Base-by-base conservation (phyloP, 2,888 invertebrate species). In the Lithophane socia region DNA sequence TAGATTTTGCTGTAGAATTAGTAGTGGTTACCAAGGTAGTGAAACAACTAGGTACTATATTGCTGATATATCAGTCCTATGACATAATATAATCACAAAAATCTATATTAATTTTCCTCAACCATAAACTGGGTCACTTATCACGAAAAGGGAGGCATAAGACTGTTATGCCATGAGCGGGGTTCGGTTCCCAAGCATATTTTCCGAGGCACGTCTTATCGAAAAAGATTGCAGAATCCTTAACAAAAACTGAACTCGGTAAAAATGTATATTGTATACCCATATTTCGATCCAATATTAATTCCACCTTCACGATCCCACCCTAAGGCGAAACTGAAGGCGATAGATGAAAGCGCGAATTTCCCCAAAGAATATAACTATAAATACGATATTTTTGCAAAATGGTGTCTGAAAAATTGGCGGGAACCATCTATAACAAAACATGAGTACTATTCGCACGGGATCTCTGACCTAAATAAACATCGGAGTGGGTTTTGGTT, bases 391-490 rank as follows among this genome's bases (percentile, higher is more conserved):
- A 68, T 79, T 82, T 77, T 79, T 58, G 42, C 73, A 82, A 77
- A 73, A 79, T 79, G 60, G 70, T 49, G 68, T 75, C 69, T 75
- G 42, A 63, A 76, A 78, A 84, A 82, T 77, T 68, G 71, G 79
- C 18, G 64, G 65, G 49, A 56, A 70, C 73, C 77, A 74, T 75
- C 74, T 67, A 71, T 82, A 84, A 74, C 79, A 77, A 81, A 80
- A 88, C 67, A 54, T 65, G 68, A 65, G 64, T 68, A 76, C 70
- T 75, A 68, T 78, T 66, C 78, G 61, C 79, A 64, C 58, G 81
- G 77, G 80, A 69, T 78, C 67, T 68, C 70, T 69, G 80, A 80
- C 89, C 89, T 89, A 85, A 87, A 86, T 88, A 89, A 87, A 89
- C 79, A 84, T 68, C 65, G 56, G 66, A 42, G 42, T 66, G 71